Conservation (phyloP, 2,888 invertebrate genomes). For the Thereva nobilitata region DNA sequence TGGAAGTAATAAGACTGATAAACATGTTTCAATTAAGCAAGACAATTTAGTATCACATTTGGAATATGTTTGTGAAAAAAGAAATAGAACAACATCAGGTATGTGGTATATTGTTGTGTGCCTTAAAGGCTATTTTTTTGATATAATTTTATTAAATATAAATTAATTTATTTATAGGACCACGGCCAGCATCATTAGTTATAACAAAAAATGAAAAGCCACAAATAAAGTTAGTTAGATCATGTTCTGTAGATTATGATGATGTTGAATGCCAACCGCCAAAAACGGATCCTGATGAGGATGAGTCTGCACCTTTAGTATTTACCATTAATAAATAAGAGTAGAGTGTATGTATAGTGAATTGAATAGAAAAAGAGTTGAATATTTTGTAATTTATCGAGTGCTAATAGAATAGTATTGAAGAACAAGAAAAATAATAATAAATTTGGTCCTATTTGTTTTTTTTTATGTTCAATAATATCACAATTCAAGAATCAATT, state of each 20-base stretch:
- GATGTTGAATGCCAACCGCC: constrained; percentile 53
- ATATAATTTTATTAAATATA: neutral
- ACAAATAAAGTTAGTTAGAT: constrained; percentile 56
- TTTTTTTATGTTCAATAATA: too few relatives aligned
- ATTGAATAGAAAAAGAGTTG: too few relatives aligned
- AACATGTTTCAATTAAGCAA: constrained; percentile 56
- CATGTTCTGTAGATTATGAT: constrained; percentile 57
- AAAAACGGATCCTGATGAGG: constrained; percentile 51
- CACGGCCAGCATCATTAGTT: constrained; percentile 56
- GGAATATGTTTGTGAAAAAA: constrained; percentile 54
- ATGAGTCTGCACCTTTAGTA: constrained; percentile 56
- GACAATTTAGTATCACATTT: constrained; percentile 49
- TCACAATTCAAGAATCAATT: too few relatives aligned
- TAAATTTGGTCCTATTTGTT: too few relatives aligned
- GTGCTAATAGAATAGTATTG: too few relatives aligned
- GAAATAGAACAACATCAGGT: constrained; percentile 48
- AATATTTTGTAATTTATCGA: too few relatives aligned
- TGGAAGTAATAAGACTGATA: constrained; percentile 48
- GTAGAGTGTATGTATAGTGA: too few relatives aligned
- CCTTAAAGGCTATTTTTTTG: neutral
- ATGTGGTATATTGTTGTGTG: constrained; percentile 9
- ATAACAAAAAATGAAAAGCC: constrained; percentile 53
- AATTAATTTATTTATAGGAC: constrained; percentile 47
- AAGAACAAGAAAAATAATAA: too few relatives aligned
- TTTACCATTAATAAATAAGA: constrained; percentile 47